Base-by-base conservation (phyloP, 2,113 vertebrate species). In the Malurus melanocephalus region DNA sequence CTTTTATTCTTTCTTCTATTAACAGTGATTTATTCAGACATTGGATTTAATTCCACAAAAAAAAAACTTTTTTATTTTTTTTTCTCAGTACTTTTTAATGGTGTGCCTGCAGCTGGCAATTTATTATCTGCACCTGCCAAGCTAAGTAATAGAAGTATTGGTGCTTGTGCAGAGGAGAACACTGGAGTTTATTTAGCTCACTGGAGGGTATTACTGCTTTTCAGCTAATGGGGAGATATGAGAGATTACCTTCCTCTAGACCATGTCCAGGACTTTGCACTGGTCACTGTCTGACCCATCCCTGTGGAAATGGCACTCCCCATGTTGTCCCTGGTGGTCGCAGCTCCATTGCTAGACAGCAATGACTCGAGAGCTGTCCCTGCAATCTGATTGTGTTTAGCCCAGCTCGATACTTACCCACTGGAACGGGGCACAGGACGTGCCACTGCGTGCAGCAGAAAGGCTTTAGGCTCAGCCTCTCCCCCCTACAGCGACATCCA, bases 401-500 rank as follows among this genome's bases (percentile, higher is more conserved):
- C n/a, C 7, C 16, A 17, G 45, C 43, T 72, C 0, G 0, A 27
- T 76, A 5, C 26, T 23, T 7, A 0, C 13, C 16, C 1, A 0
- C 0, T 21, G 77, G 30, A 60, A 43, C 35, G 5, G 55, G n/a
- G 46, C 59, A 15, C 64, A 51, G 57, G 23, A 12, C 2, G 22
- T 56, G 51, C 42, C 32, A 9, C 19, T 27, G 68, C 42, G 1
- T 6, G 35, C 7, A 5, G 72, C 86, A 56, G 40, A 64, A 48
- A 35, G 23, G 52, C 22, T 80, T 77, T 35, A 35, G 32, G 42
- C 66, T 65, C 79, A 38, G 43, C 27, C 80, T 18, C 51, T 66
- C 64, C 26, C 14, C 23, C 9, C 38, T 55, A 2, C 33, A 66
- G 64, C 9, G 2, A 35, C 18, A n/a, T 40, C 40, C 30, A 3